Conservation (phyloP, 2,888 invertebrate genomes). For the Aporophyla lueneburgensis region DNA sequence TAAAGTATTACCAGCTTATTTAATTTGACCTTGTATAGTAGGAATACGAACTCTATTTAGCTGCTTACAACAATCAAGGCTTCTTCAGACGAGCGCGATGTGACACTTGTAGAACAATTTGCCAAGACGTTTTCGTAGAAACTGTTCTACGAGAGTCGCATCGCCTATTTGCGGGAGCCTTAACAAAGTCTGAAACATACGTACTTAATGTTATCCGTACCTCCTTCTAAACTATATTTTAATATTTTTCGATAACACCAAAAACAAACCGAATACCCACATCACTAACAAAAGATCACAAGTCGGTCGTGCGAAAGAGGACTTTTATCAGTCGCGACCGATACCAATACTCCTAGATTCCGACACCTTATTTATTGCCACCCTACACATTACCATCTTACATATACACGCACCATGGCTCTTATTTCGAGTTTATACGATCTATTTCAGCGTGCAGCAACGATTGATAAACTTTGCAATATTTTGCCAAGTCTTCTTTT, state of each 20-base stretch:
- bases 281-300: slow-evolving; percentile 79
- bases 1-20: too few species aligned
- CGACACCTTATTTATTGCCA: slow-evolving; percentile 86
- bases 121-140: too few species aligned
- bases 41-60: neutral
- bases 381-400: slow-evolving; percentile 71
- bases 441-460: slow-evolving; percentile 39
- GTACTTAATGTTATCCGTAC: too few species aligned
- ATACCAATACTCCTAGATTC: slow-evolving; percentile 86
- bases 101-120: too few species aligned
- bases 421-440: slow-evolving; percentile 20
- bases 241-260: slow-evolving; percentile 31
- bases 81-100: too few species aligned
- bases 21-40: neutral
- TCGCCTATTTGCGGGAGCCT: too few species aligned
- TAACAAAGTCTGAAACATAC: neutral
- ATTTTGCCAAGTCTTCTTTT: slow-evolving; percentile 35
- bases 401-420: slow-evolving; percentile 4
- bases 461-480: slow-evolving; percentile 19
- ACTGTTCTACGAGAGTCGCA: too few species aligned
- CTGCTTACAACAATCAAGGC: too few species aligned
- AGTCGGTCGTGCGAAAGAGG: slow-evolving; percentile 83
- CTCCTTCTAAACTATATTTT: neutral
- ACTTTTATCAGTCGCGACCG: slow-evolving; percentile 88
- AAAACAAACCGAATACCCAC: slow-evolving; percentile 38